Evolutionary conservation across 2,888 invertebrate genomes (phyloP).

Genomic region (Dascillus cervinus): DNA sequence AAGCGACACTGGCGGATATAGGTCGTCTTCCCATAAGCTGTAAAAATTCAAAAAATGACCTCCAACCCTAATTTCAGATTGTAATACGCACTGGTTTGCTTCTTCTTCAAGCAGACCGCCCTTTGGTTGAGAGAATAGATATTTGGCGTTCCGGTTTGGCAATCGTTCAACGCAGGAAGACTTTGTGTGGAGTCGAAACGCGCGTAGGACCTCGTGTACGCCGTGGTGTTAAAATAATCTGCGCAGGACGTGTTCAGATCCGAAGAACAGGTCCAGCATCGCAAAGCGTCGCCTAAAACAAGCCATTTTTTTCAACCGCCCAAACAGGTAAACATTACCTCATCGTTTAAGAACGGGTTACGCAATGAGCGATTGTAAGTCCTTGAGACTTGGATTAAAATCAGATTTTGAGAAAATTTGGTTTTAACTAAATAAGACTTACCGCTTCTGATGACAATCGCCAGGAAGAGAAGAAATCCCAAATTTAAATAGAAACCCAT

Average conservation of each 20-base stretch:
- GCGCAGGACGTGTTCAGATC: slow-evolving; percentile 62
- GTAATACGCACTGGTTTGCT: slow-evolving; percentile 62
- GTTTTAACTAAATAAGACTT: too few relatives aligned
- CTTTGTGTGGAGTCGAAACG: background rate
- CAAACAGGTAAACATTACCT: too few relatives aligned
- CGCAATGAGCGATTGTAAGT: too few relatives aligned
- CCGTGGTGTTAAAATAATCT: slow-evolving; percentile 61
- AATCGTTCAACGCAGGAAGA: slow-evolving; percentile 45
- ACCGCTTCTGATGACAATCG: too few relatives aligned
- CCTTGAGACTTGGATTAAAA: too few relatives aligned
- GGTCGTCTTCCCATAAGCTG: slow-evolving; percentile 47
- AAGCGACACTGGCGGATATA: slow-evolving; percentile 54
- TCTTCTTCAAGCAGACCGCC: slow-evolving; percentile 67
- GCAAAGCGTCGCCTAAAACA: slow-evolving; percentile 56
- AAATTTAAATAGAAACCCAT: too few relatives aligned
- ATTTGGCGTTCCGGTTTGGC: slow-evolving; percentile 25
- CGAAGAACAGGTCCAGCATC: slow-evolving; percentile 72
- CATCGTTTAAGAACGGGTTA: too few relatives aligned
- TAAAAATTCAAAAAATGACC: slow-evolving; percentile 7
- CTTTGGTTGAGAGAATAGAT: slow-evolving; percentile 9
- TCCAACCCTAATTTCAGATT: too few relatives aligned
- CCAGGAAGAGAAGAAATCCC: too few relatives aligned
- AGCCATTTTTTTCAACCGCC: too few relatives aligned
- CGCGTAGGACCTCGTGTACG: slow-evolving; percentile 25
- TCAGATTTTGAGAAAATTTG: too few relatives aligned